Evolutionary conservation across 2,888 invertebrate species (phyloP).

Genomic region (Pseudolycoriella hygida): DNA sequence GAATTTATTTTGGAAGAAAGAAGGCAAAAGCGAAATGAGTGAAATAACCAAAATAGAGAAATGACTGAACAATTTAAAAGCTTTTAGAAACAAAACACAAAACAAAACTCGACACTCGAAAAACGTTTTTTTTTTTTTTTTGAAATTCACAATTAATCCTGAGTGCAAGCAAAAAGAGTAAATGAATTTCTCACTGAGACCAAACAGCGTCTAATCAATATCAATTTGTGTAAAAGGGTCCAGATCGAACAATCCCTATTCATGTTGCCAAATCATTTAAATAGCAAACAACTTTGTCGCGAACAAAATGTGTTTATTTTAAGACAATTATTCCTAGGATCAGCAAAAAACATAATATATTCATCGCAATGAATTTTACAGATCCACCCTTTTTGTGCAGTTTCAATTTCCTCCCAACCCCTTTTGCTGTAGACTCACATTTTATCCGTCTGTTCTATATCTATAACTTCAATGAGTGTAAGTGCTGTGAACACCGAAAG

Average conservation of each 20-base stretch:
- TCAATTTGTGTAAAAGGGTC: not conserved
- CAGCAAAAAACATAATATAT: not conserved
- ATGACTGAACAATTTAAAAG: too few relatives aligned
- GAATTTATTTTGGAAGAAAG: too few relatives aligned
- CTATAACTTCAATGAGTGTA: not conserved
- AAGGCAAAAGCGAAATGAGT: too few relatives aligned
- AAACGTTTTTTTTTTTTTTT: too few relatives aligned
- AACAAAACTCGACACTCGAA: too few relatives aligned
- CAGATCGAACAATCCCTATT: not conserved
- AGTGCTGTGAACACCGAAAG: too few relatives aligned
- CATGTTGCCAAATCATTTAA: not conserved
- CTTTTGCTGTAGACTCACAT: not conserved
- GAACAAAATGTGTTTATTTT: not conserved
- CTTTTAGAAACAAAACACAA: too few relatives aligned
- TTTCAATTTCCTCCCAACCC: not conserved
- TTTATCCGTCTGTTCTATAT: not conserved
- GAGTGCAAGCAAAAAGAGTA: too few relatives aligned
- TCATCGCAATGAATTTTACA: constrained; percentile 1
- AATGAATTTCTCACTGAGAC: too few relatives aligned
- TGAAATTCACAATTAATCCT: too few relatives aligned
- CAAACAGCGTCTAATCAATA: too few relatives aligned
- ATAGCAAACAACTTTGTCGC: constrained; percentile 1
- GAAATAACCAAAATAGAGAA: too few relatives aligned
- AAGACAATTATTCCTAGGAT: constrained; percentile 1
- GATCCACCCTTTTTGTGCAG: not conserved